Evolutionary conservation across 92 coral and sea anemone species (phyloP).

Genomic region (Meandrina meandrites): DNA sequence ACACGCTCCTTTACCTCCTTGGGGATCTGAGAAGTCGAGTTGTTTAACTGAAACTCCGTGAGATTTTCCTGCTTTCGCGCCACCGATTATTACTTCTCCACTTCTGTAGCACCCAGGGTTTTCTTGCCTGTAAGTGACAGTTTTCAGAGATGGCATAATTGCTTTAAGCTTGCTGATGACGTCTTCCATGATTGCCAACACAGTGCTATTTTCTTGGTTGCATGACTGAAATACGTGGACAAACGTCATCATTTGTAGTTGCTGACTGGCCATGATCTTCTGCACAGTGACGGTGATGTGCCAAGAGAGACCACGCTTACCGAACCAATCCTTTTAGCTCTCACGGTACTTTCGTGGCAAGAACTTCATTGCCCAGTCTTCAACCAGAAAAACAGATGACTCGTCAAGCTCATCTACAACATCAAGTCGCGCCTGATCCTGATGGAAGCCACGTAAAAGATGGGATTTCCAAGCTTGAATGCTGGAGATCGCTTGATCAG

Average conservation of each 20-base stretch:
- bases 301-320: slow-evolving; percentile 59
- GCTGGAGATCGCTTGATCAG: slow-evolving; percentile 39
- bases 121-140: slow-evolving; percentile 40
- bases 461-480: slow-evolving; percentile 63
- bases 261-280: slow-evolving; percentile 14
- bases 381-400: slow-evolving; percentile 8
- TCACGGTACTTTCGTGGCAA: slow-evolving; percentile 54
- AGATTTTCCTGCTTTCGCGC: slow-evolving; percentile 11
- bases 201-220: slow-evolving; percentile 48
- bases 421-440: slow-evolving; percentile 53
- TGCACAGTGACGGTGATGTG: slow-evolving; percentile 51
- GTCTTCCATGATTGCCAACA: slow-evolving; percentile 48
- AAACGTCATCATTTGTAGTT: slow-evolving; percentile 38
- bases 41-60: too few species aligned
- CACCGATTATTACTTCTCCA: slow-evolving; percentile 34
- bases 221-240: slow-evolving; percentile 44
- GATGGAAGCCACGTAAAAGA: slow-evolving; percentile 47
- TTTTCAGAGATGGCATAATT: slow-evolving; percentile 35
- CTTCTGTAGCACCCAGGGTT: slow-evolving; percentile 48
- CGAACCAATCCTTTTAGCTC: slow-evolving; percentile 60
- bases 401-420: slow-evolving; percentile 30
- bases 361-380: slow-evolving; percentile 62
- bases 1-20: too few species aligned
- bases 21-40: too few species aligned
- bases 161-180: slow-evolving; percentile 40